Base-by-base conservation (phyloP, 2,797 vertebrate species). In the Pristis pectinata region DNA sequence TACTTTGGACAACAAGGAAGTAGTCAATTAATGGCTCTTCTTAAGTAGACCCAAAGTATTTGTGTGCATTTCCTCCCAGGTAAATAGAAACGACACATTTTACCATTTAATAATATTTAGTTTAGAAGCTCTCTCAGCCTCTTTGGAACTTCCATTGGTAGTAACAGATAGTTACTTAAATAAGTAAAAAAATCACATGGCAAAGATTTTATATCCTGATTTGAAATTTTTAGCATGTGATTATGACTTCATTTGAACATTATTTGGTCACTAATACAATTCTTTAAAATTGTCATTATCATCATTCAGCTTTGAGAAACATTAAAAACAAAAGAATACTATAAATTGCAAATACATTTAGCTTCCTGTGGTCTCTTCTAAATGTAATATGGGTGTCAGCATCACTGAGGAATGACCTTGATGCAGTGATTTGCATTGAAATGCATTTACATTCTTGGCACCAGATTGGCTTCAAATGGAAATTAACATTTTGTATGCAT, bases 401-500 rank as follows among this genome's bases (percentile, higher is more conserved):
- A 53, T 94, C 74, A 27, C 56, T 53, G 67, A 49, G 56, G 44
- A 94, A 94, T 94, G 92, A 94, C 92, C 92, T 94, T 94, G 92
- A 53, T 94, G 67, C 37, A 74, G 44, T 74, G 49, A 94, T 94
- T 93, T 94, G 44, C 92, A 94, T 94, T 94, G 70, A 94, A 74
- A 94, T 53, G 70, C 92, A 94, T 94, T 94, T 94, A 76, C 70
- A 76, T 53, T 53, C 70, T 94, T 94, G 92, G 92, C 92, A 94
- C 92, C 92, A 94, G 67, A 74, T 76, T 74, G 41, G 41, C 92
- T 74, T 94, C 70, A 76, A 94, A 94, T 76, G 70, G 92, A 94
- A 94, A 94, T 94, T 72, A 94, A 76, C 44, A 94, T 94, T 94
- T 91, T 94, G 72, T 76, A 94, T 94, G 92, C 72, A 94, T 94